Evolutionary conservation across 2,113 vertebrate species (phyloP), one percentile per base, ranked within the genome.

Genomic region (Tupaia tana): DNA sequence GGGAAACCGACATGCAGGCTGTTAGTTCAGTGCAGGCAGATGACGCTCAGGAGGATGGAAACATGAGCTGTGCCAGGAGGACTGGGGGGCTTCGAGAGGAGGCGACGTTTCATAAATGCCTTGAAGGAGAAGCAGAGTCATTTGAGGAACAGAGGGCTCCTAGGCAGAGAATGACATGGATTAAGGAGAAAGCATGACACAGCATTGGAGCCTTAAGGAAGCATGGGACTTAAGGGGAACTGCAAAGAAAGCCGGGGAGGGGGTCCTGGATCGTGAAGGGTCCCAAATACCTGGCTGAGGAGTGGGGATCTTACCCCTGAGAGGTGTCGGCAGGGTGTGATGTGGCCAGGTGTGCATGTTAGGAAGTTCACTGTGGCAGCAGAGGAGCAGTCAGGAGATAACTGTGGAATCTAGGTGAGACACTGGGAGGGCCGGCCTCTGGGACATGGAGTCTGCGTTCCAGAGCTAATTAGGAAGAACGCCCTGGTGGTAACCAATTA

Each of bases 381-480:
- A 67, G 56, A 34, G 90, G 43, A 43, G 25, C 12, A 3, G 77
- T 25, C 10, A 27, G 52, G 52, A 90, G 91, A n/a, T 73, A 69
- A 84, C 66, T 87, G 70, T 84, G 79, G 91, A 96, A 97, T 95
- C 86, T 95, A 61, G 95, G 95, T 94, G 96, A 84, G 87, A 56
- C 43, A 52, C 5, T 82, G 61, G 34, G 70, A 83, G 20, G 90
- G 78, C 63, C 92, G 84, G 14, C 96, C 77, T 27, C 89, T 82
- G 95, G 97, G 94, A 94, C 24, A 29, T 0, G 3, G 64, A 29
- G 71, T 92, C 94, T 95, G 84, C 34, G 1, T 3, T 15, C 20
- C n/a, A 91, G 86, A 94, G 43, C 96, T 91, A 90, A 96, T 96
- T 95, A 94, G 81, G 69, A 81, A 61, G 77, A 81, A 18, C 2